These are phyloP conservation scores for Acleris cristana DNA, from an alignment of 2,888 invertebrate species.

Conservation along the genomic window DNA sequence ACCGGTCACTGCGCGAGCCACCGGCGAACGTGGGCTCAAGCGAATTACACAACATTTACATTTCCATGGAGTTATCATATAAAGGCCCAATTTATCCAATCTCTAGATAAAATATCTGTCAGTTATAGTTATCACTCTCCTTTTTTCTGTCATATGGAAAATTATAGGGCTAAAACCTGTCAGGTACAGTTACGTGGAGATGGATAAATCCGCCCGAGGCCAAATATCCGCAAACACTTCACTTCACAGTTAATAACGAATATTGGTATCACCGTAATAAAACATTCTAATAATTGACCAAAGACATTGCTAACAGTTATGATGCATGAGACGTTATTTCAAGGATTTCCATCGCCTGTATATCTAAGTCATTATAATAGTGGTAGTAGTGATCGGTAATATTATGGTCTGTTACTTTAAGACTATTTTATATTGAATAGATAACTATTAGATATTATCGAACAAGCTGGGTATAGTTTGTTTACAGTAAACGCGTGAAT, in stretches of 20 bases:
- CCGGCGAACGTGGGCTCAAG: conserved; percentile 10
- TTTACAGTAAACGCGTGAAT: conserved; percentile 64
- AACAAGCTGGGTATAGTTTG: conserved; percentile 62
- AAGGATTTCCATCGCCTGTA: conserved; percentile 77
- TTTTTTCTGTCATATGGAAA: no score
- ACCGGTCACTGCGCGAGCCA: background rate
- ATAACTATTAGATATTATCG: conserved; percentile 61
- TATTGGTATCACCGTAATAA: conserved; percentile 69
- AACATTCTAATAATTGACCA: conserved; percentile 82
- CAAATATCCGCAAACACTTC: conserved; percentile 61
- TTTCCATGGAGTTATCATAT: conserved; percentile 46
- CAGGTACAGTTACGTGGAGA: no score
- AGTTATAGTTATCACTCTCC: no score
- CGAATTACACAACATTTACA: conserved; percentile 39
- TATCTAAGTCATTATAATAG: conserved; percentile 41
- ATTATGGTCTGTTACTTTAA: conserved; percentile 49
- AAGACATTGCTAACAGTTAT: conserved; percentile 80
- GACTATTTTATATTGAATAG: conserved; percentile 55
- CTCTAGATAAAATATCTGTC: no score
- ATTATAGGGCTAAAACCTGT: no score
- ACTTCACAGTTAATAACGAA: conserved; percentile 67
- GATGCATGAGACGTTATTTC: conserved; percentile 71
- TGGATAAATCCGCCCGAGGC: conserved; percentile 42
- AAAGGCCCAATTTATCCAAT: conserved; percentile 34
- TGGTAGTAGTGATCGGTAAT: conserved; percentile 4